Evolutionary conservation across 2,113 vertebrate species (phyloP).

Genomic region (Istiophorus platypterus): DNA sequence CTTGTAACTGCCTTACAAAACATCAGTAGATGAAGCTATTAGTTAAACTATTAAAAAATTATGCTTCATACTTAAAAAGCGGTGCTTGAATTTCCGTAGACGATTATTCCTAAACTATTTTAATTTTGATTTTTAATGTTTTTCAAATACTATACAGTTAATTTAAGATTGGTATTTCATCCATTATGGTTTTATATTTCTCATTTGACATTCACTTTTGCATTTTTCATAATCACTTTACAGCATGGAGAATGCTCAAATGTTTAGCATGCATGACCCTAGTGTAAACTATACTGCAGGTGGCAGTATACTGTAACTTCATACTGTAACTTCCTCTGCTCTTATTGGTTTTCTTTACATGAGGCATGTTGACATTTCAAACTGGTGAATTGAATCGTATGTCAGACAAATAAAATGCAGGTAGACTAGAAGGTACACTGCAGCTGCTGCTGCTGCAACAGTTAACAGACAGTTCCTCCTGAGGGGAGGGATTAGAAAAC

Average conservation of each 20-base stretch:
- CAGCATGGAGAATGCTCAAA: background rate
- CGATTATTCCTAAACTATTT: background rate
- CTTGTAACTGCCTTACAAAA: background rate
- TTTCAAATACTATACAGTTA: background rate
- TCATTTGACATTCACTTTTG: background rate
- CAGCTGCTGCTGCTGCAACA: background rate
- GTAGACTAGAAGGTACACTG: background rate
- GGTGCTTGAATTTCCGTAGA: background rate
- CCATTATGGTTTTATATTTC: background rate
- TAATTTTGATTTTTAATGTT: background rate
- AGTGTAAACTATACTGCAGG: background rate
- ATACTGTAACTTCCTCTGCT: background rate
- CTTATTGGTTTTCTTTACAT: background rate
- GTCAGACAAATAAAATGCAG: background rate
- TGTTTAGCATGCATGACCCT: background rate
- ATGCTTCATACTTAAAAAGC: background rate
- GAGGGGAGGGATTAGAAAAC: constrained; percentile 5
- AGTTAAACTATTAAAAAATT: background rate
- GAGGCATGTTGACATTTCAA: background rate
- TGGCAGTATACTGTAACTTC: background rate
- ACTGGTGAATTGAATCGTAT: background rate
- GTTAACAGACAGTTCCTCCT: background rate
- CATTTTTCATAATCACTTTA: background rate
- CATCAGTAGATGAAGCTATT: background rate
- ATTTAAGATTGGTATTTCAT: background rate